Evolutionary conservation across 30 jellyfish, hydroid and myxozoan species (phyloP).

Genomic region (Cassiopea xamachana): DNA sequence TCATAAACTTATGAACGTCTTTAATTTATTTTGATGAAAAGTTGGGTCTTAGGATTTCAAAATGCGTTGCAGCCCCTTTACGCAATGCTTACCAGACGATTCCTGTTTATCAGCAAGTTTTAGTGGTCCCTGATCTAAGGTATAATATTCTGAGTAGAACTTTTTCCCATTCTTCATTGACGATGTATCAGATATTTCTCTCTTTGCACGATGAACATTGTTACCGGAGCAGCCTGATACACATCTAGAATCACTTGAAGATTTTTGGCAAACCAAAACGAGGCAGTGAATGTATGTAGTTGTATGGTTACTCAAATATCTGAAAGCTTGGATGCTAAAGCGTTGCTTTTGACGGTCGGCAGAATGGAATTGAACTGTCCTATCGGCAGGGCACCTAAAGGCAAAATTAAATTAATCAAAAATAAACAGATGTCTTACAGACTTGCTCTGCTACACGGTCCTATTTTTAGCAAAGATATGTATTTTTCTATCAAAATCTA

Average conservation of each 20-base stretch:
- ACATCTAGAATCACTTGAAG: constrained; percentile 35
- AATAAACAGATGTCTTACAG: no score
- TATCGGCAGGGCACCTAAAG: constrained; percentile 22
- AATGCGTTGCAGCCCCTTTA: neutral
- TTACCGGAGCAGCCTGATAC: constrained; percentile 48
- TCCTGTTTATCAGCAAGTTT: neutral
- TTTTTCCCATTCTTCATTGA: neutral
- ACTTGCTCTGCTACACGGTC: no score
- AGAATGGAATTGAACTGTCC: constrained; percentile 5
- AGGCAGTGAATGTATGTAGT: constrained; percentile 38
- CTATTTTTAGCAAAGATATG: no score
- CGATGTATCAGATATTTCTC: constrained; percentile 1
- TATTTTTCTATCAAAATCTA: no score
- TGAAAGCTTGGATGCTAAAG: constrained; percentile 33
- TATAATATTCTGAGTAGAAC: neutral
- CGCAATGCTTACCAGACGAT: neutral
- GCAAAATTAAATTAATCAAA: neutral
- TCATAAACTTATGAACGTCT: no score
- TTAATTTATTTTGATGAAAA: no score
- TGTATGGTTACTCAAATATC: neutral
- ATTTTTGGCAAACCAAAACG: constrained; percentile 34
- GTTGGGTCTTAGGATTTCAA: no score
- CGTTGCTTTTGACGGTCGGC: constrained; percentile 8
- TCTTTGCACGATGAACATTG: constrained; percentile 30
- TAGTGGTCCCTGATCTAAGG: neutral